Evolutionary conservation across 2,797 vertebrate genomes (phyloP), one percentile per base, ranked within the genome.

Genomic region (Siniperca obscura): DNA sequence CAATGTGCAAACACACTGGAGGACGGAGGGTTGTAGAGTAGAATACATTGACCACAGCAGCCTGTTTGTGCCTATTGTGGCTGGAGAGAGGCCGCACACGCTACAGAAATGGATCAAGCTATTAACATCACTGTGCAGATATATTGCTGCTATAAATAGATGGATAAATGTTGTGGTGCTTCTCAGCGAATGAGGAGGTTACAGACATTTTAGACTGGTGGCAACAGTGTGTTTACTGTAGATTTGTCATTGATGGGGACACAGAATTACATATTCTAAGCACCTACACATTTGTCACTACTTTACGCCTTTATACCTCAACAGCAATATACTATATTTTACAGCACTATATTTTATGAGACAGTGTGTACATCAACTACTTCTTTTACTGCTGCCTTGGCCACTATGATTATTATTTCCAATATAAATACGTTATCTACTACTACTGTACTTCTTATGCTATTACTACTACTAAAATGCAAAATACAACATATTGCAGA

Each of bases 21-120:
- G 84, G 89, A 91, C 78, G 34, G 53, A 48, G 79, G 82, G 48
- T 52, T 80, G 76, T 67, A 78, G 84, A 67, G 77, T 36, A 42
- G 76, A 88, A 91, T 86, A 78, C 76, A 90, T 87, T 83, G 83
- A 88, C 82, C 89, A 68, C 72, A 48, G 79, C 0, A 38, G 82
- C 70, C 70, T 52, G 81, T 79, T 81, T 79, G 80, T 84, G 67
- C 89, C 70, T 85, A 9, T 50, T 69, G 79, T 80, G 73, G 77
- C 78, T 80, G 62, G 44, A 85, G 80, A 74, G 65, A 86, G 66
- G 76, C 57, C 0, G 19, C 56, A 25, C 61, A 46, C 44, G 62
- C 70, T 44, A 36, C 70, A 80, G 46, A 87, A 82, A 90, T 90
- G 65, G 82, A 91, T 87, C 75, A 86, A 86, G 85, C 84, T 69